A percentile compares a stretch with the other conserved stretches of the same genome.
Conservation (phyloP, 2,888 invertebrate genomes). For the Ctena decussata region DNA sequence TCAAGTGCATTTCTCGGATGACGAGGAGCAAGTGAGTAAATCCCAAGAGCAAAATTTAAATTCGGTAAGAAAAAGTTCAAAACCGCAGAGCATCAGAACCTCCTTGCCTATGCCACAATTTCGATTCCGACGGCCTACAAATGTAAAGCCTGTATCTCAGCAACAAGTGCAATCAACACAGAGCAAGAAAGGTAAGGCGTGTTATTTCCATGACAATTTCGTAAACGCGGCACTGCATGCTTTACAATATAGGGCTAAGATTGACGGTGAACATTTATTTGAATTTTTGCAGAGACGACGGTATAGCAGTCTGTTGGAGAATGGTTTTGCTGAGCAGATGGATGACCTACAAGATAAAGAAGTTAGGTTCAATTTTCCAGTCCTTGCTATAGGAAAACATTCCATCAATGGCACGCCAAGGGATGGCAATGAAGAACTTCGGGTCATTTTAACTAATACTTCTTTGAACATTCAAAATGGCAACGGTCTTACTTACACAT, state of each 20-base stretch:
- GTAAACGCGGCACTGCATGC: constrained; percentile 49
- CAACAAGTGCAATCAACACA: constrained; percentile 25
- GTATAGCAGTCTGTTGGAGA: constrained; percentile 71
- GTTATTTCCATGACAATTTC: background rate
- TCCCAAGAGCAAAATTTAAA: constrained; percentile 62
- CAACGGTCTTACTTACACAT: constrained; percentile 42
- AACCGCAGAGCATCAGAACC: constrained; percentile 55
- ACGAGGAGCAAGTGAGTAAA: constrained; percentile 55
- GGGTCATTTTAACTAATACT: constrained; percentile 61
- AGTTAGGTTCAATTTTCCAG: constrained; percentile 57
- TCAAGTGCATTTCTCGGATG: constrained; percentile 68
- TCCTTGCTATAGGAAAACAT: constrained; percentile 60
- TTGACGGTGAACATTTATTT: constrained; percentile 70
- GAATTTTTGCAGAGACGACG: constrained; percentile 78
- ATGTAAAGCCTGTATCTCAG: background rate
- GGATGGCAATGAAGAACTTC: constrained; percentile 54
- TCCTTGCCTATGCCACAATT: constrained; percentile 66
- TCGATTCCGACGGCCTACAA: constrained; percentile 57
- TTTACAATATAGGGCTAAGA: constrained; percentile 59
- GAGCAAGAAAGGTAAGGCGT: constrained; percentile 66
- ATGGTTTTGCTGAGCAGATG: constrained; percentile 66
- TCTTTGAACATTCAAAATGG: constrained; percentile 39
- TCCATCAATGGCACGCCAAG: constrained; percentile 39
- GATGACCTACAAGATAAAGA: constrained; percentile 54
- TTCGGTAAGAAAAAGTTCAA: constrained; percentile 30